Evolutionary conservation across 2,888 invertebrate species (phyloP), one percentile per base, ranked within the genome.

Genomic region (Pegoplata infirma): DNA sequence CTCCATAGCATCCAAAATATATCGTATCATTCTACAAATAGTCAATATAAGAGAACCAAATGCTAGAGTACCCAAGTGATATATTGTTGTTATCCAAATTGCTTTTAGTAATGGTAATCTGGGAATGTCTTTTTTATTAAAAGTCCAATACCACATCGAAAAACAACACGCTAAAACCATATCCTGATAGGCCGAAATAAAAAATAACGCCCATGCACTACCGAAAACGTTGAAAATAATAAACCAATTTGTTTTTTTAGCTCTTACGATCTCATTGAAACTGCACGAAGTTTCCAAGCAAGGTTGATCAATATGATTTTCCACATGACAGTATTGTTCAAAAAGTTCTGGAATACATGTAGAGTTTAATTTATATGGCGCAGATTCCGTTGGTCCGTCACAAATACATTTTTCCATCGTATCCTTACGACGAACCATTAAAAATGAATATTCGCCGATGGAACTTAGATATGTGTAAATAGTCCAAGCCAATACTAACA

Each of bases 71-170:
- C 98, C 98, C 68, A 88, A 74, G 68, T 88, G 89, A 85, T 90
- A 95, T 92, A 94, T 91, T 0, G 94, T 82, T 0, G 94, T 94
- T 85, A 96, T 92, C 46, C 91, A 91, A 47, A 96, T 91, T 25
- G 97, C 94, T 5, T 90, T 88, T 0, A 94, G 92, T 5, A 98
- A 91, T 0, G 96, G 95, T 86, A 97, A 97, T 84, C 94, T 94
- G 0, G 97, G 97, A n/a, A 98, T 91, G 84, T 96, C 92, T 23
- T 91, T 91, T 85, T 96, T 95, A 80, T 94, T 91, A 84, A 94
- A 95, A 0, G 98, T 97, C 97, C 97, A 98, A 88, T 98, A 98
- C 95, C 98, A 98, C 0, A 95, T 94, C 53, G 96, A 95, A 89
- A 96, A 96, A 2, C 94, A 93, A 36, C 93, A 93, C 78, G 98